Percentiles rank a stretch among this genome's conserved stretches.
Evolutionary conservation across 2,888 invertebrate genomes (phyloP).

Genomic region (Lordiphosa andalusiaca): DNA sequence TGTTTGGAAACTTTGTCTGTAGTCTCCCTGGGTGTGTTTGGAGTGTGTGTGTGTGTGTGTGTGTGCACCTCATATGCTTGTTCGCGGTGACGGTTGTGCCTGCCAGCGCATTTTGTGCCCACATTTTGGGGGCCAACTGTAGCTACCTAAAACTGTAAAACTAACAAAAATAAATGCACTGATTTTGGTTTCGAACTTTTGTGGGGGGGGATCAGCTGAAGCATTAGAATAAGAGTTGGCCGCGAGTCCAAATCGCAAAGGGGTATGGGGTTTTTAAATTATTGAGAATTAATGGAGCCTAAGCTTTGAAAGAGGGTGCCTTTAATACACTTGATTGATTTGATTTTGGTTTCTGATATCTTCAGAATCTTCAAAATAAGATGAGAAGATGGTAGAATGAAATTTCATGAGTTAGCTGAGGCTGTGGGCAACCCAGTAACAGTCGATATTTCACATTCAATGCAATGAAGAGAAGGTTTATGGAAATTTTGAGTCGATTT

Average conservation of each 20-base stretch:
- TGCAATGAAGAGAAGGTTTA: no score
- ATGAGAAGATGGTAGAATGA: no score
- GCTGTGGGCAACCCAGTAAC: no score
- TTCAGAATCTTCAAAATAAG: no score
- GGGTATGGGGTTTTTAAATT: neutral
- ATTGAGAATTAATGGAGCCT: no score
- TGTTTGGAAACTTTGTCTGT: constrained; percentile 66
- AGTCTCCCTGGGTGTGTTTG: constrained; percentile 13
- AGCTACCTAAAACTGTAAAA: constrained; percentile 22
- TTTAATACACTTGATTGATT: no score
- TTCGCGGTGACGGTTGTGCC: constrained; percentile 54
- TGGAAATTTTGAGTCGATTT: no score
- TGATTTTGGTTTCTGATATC: no score
- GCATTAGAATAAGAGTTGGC: constrained; percentile 1
- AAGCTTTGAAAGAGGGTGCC: no score
- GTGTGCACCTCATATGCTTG: constrained; percentile 51
- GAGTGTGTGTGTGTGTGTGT: constrained; percentile 7
- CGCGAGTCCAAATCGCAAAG: neutral
- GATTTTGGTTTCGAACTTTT: constrained; percentile 45
- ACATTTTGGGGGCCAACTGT: constrained; percentile 19
- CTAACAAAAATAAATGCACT: constrained; percentile 39
- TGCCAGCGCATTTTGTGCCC: constrained; percentile 47
- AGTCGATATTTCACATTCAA: no score
- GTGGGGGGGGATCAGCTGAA: constrained; percentile 3
- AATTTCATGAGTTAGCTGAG: no score